Base-by-base conservation (phyloP, 2,113 vertebrate genomes). In the Bostrychus sinensis region DNA sequence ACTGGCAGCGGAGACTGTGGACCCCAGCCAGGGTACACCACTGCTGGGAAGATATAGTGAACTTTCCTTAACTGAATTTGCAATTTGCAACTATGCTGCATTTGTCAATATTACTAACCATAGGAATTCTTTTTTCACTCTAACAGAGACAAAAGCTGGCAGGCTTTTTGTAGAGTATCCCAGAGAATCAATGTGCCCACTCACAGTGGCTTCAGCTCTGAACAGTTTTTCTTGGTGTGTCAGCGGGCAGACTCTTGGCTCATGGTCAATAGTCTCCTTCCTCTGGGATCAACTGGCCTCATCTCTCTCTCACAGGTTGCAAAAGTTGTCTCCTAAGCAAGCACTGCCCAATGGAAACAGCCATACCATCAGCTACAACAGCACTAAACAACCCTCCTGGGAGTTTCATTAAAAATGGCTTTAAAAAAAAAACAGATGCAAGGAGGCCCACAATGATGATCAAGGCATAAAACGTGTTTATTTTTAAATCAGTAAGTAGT, bases 11-110 rank as follows among this genome's bases (percentile, higher is more conserved):
- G 32, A 34, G 32, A 2, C 32, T 34, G 32, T 34, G 80, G 79
- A 81, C 48, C 23, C 1, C 1, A 0, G 77, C 85, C 79, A 80
- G 68, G 46, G 61, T 39, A 60, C 69, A 71, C 32, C 69, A 56
- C 73, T 25, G 76, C 77, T 75, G 62, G 11, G n/a, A n/a, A 54
- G 75, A 62, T 55, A 23, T 66, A 55, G 13, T 30, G 56, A 66
- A 28, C 57, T 48, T 53, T 7, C 34, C 62, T n/a, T n/a, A 46
- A 11, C 43, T 4, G 4, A 4, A 45, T 45, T 19, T 20, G 39
- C 14, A 42, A 42, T 48, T 14, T 22, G 39, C 5, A 22, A 66
- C 42, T 55, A 37, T 3, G 13, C 48, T 4, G 32, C 41, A 7
- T 43, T 26, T 46, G 7, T 61, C 28, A 17, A 12, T 42, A 22